phyloP scores from a whole-genome alignment of 2,888 invertebrate genomes.

The Isotomurus palustris region DNA sequence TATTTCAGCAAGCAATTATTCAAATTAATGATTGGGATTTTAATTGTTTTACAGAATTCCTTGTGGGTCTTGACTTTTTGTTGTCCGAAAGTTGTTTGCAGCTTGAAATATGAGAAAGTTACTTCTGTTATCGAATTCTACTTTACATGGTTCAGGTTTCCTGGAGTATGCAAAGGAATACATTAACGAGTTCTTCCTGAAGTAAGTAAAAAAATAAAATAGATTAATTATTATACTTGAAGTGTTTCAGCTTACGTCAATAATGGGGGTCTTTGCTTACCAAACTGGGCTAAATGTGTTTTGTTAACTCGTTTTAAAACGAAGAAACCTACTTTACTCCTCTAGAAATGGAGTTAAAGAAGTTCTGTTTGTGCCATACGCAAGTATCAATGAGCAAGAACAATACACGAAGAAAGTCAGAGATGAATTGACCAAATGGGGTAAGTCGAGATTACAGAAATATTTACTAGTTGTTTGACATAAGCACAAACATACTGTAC shows the following conservation, averaged over 20 bases:
- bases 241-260: conserved; percentile 4
- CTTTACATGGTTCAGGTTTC: conserved; percentile 59
- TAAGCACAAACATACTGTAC: too few species aligned
- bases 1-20: too few species aligned
- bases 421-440: conserved; percentile 61
- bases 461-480: too few species aligned
- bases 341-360: conserved; percentile 60
- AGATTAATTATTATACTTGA: not conserved
- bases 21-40: too few species aligned
- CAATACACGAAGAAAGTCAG: conserved; percentile 61
- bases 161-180: conserved; percentile 64
- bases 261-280: conserved; percentile 12
- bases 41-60: too few species aligned
- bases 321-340: conserved; percentile 6
- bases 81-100: too few species aligned
- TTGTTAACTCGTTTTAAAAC: conserved; percentile 1
- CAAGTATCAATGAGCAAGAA: conserved; percentile 60
- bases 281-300: not conserved
- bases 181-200: conserved; percentile 59
- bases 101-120: conserved; percentile 52
- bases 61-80: too few species aligned
- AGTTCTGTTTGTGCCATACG: conserved; percentile 71
- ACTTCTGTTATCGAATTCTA: conserved; percentile 65
- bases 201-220: conserved; percentile 52
- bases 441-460: conserved; percentile 49